A percentile compares a stretch with the other conserved stretches of the same genome.
Conservation (phyloP, 2,888 invertebrate species). For the Lydus trimaculatus region DNA sequence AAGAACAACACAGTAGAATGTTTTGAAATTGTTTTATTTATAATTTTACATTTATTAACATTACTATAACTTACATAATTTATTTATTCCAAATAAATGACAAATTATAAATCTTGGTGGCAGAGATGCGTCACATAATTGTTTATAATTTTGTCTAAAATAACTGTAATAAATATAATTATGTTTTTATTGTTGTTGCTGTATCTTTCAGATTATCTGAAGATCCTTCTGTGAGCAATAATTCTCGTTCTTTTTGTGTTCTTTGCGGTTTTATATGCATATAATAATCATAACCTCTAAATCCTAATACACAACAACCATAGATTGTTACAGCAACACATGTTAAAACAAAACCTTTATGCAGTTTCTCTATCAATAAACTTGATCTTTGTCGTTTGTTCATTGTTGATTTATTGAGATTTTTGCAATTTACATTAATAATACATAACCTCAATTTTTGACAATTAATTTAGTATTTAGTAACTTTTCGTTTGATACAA, state of each 20-base stretch:
- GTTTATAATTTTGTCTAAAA: not conserved
- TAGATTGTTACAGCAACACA: slow-evolving; percentile 66
- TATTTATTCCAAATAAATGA: no score
- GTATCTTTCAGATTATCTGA: slow-evolving; percentile 55
- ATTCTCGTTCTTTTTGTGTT: slow-evolving; percentile 54
- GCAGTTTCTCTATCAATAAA: slow-evolving; percentile 61
- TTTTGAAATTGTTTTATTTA: not conserved
- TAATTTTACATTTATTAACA: not conserved
- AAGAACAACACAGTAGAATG: not conserved
- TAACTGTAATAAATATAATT: not conserved
- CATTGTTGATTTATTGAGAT: slow-evolving; percentile 42
- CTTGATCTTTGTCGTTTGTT: slow-evolving; percentile 56
- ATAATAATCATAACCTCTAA: slow-evolving; percentile 62
- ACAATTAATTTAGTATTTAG: not conserved
- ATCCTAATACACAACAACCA: slow-evolving; percentile 61
- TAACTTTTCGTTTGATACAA: not conserved
- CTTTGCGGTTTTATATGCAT: slow-evolving; percentile 62
- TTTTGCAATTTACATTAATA: not conserved
- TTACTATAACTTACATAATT: no score
- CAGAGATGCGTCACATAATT: not conserved
- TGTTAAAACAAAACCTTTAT: slow-evolving; percentile 64
- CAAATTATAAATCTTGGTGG: not conserved
- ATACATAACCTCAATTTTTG: not conserved
- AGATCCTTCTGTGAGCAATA: slow-evolving; percentile 61
- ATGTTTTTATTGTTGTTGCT: slow-evolving; percentile 39